Conservation (phyloP, 1,140 invertebrate genomes). For the Dreissena rostriformis region DNA sequence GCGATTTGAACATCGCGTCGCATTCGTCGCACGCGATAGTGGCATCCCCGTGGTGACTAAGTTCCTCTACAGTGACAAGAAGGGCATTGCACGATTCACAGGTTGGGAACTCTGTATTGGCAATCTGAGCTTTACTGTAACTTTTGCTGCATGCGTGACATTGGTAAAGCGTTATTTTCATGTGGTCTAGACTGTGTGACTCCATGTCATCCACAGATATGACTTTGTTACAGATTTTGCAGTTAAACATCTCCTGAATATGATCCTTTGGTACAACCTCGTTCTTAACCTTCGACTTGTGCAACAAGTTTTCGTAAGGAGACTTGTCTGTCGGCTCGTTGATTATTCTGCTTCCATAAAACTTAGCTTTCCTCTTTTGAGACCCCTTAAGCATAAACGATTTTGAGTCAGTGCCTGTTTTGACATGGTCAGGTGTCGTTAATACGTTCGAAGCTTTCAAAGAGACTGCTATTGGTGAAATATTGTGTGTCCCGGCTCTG, state of each 20-base stretch:
- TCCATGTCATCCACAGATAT: slow-evolving; percentile 67
- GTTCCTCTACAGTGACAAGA: slow-evolving; percentile 14
- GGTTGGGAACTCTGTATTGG: neutral
- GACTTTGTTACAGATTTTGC: slow-evolving; percentile 71
- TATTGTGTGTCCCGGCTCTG: neutral
- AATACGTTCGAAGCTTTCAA: neutral
- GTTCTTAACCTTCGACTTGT: slow-evolving; percentile 10
- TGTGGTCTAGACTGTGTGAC: slow-evolving; percentile 62
- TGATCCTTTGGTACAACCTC: slow-evolving; percentile 49
- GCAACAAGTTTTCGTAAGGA: neutral
- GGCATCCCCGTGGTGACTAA: slow-evolving; percentile 1
- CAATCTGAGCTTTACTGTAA: slow-evolving; percentile 37
- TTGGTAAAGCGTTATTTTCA: slow-evolving; percentile 44
- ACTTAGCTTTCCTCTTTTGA: slow-evolving; percentile 39
- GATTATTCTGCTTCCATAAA: slow-evolving; percentile 41
- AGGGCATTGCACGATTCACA: slow-evolving; percentile 35
- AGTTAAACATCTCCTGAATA: slow-evolving; percentile 72
- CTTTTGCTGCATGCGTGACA: slow-evolving; percentile 61
- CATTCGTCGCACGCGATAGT: slow-evolving; percentile 55
- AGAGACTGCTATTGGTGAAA: too few species aligned
- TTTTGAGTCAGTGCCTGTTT: slow-evolving; percentile 14
- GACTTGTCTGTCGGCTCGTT: neutral
- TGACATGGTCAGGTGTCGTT: neutral
- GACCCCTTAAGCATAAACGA: slow-evolving; percentile 16
- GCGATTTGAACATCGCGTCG: slow-evolving; percentile 48